Evolutionary conservation across 2,113 vertebrate species (phyloP), one percentile per base, ranked within the genome.

Genomic region (Dascyllus trimaculatus): DNA sequence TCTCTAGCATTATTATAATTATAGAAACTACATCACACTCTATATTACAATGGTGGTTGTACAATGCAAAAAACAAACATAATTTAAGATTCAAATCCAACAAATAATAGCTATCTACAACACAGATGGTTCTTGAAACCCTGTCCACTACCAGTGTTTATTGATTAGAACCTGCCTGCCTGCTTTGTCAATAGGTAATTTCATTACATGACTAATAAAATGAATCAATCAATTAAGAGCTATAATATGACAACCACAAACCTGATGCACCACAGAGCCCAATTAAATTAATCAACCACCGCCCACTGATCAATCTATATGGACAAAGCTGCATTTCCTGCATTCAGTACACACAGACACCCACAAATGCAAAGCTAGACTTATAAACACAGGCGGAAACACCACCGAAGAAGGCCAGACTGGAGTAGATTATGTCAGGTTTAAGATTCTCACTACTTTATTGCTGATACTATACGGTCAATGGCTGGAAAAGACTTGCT

Each of bases 141-240:
- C 11, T 45, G 84, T 69, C 82, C 65, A 35, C 78, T 29, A 71
- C 64, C 48, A 49, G 75, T 70, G 70, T 84, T 85, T 91, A 91
- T 90, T 88, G 88, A 89, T 90, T 80, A 87, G 45, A 46, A 57
- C 57, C 59, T 53, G 75, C 54, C 84, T 62, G 66, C 57, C 62
- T 54, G 64, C 21, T 74, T 75, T 85, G 87, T 91, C 91, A 90
- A 91, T 92, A 74, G 59, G 29, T 88, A 81, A 91, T 91, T 86
- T 90, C 63, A 91, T 88, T 92, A 86, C 85, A 89, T 25, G 78
- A 87, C 78, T 86, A 87, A 90, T 90, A 89, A 91, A 89, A 88
- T 75, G 65, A 90, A 90, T 92, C 68, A 90, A 86, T 91, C 87
- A 92, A 90, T 91, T 86, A 87, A 71, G 72, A 66, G 78, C 82